Evolutionary conservation across 2,113 vertebrate genomes (phyloP).

Genomic region (Petaurus breviceps): DNA sequence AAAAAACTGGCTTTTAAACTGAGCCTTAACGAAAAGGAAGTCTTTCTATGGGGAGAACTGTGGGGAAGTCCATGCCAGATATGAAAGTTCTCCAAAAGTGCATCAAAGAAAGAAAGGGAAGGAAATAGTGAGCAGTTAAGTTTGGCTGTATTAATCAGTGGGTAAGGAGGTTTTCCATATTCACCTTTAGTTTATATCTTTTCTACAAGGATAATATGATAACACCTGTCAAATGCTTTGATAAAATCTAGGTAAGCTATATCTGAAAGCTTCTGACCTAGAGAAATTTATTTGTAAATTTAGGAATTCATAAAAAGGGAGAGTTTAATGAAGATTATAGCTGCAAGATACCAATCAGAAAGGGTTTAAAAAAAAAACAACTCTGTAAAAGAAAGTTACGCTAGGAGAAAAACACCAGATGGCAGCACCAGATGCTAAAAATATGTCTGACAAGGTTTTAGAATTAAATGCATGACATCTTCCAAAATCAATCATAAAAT

Average conservation of each 20-base stretch:
- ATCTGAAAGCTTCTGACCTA: background rate
- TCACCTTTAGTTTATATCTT: background rate
- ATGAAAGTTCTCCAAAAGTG: background rate
- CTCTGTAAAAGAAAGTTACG: slow-evolving; percentile 17
- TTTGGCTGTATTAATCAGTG: background rate
- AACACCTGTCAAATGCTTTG: background rate
- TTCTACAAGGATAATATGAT: background rate
- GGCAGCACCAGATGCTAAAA: slow-evolving; percentile 80
- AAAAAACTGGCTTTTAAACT: background rate
- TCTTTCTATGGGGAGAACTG: background rate
- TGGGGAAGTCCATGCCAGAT: background rate
- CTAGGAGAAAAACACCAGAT: slow-evolving; percentile 82
- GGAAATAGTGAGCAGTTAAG: background rate
- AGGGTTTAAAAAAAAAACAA: background rate
- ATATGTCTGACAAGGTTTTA: slow-evolving; percentile 36
- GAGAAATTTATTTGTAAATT: background rate
- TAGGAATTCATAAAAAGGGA: background rate
- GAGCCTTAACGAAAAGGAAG: background rate
- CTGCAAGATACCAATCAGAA: background rate
- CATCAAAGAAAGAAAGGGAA: background rate
- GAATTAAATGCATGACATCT: accelerated
- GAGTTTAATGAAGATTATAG: background rate
- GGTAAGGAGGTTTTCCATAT: background rate
- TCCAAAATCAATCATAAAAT: slow-evolving; percentile 12
- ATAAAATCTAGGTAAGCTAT: background rate